Conservation (phyloP, 2,797 vertebrate species). For the Acropternis orthonyx region DNA sequence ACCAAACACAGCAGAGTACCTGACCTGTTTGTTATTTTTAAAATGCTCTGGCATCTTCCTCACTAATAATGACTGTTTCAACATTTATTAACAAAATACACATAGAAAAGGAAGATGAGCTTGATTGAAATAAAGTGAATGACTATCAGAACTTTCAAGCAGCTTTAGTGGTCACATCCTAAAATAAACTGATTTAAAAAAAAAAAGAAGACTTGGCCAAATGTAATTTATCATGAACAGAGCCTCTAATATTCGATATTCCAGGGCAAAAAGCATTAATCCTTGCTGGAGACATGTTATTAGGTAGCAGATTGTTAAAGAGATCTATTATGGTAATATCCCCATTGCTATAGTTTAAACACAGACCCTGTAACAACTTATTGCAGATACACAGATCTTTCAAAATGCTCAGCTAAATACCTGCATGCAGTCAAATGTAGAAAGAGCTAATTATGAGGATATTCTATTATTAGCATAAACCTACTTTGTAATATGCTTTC, state of each 20-base stretch:
- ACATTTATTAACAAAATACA: not conserved
- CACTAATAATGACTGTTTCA: not conserved
- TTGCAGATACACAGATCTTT: not conserved
- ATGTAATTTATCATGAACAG: not conserved
- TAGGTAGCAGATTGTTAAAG: not conserved
- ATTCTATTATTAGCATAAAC: not conserved
- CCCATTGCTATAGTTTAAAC: not conserved
- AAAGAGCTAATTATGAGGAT: not conserved
- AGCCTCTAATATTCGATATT: not conserved
- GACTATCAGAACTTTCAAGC: not conserved
- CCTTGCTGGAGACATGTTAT: not conserved
- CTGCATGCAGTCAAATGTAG: not conserved
- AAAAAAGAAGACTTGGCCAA: not conserved
- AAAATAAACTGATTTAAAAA: not conserved
- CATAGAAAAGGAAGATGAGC: not conserved
- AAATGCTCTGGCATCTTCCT: not conserved
- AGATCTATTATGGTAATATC: not conserved
- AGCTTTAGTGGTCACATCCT: not conserved
- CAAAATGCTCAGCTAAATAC: not conserved
- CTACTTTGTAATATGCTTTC: not conserved
- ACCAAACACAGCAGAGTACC: not conserved
- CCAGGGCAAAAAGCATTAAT: not conserved
- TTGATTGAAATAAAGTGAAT: not conserved
- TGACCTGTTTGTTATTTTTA: not conserved
- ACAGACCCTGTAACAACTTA: not conserved